Percentiles rank a stretch among this genome's conserved stretches.
Evolutionary conservation across 2,888 invertebrate species (phyloP).

Genomic region (Mythimna impura): DNA sequence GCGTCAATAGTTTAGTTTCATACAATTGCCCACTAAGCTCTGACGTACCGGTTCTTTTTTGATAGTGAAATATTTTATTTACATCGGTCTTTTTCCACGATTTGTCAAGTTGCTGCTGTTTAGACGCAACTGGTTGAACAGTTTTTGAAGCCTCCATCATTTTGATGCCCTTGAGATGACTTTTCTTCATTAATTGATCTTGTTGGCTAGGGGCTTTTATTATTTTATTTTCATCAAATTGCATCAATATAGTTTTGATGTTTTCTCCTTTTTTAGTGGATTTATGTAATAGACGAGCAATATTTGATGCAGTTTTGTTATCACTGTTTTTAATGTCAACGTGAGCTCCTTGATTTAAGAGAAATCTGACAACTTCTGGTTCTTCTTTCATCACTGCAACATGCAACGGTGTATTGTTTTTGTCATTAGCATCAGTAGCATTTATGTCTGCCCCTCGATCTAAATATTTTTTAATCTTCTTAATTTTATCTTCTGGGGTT

Average conservation of each 20-base stretch:
- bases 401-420: conserved; percentile 62
- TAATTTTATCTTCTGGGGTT: conserved; percentile 40
- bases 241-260: conserved; percentile 18
- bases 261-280: background rate
- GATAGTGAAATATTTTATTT: conserved; percentile 31
- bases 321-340: conserved; percentile 48
- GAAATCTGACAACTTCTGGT: conserved; percentile 50
- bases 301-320: conserved; percentile 56
- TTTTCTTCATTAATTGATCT: background rate
- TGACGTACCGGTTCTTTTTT: conserved; percentile 54
- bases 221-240: background rate
- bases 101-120: background rate
- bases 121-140: background rate
- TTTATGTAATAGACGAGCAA: conserved; percentile 42
- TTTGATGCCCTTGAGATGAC: background rate
- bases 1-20: conserved; percentile 61
- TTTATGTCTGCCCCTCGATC: conserved; percentile 64
- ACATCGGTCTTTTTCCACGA: background rate
- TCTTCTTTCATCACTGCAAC: conserved; percentile 59
- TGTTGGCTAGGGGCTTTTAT: background rate
- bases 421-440: conserved; percentile 60
- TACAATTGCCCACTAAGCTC: conserved; percentile 63
- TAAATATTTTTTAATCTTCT: conserved; percentile 53
- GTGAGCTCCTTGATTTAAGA: conserved; percentile 58
- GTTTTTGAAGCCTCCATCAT: background rate